A percentile compares a stretch with the other conserved stretches of the same genome.
Conservation (phyloP, 1,140 invertebrate genomes). For the Drosophila biarmipes region DNA sequence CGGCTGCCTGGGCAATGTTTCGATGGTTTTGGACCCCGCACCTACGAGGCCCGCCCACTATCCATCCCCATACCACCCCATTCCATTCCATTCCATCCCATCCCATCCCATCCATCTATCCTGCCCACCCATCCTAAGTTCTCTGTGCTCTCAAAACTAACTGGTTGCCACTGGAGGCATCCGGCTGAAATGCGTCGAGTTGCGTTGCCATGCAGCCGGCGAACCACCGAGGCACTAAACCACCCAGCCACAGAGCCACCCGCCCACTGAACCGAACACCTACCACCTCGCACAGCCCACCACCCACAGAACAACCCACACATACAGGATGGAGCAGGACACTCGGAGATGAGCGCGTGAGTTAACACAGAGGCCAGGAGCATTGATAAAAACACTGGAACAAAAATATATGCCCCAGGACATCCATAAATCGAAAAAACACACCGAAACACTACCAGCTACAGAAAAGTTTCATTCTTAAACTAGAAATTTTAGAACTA, state of each 20-base stretch:
- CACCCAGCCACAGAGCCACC: slow-evolving; percentile 21
- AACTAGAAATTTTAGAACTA: too few species aligned
- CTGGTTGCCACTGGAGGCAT: slow-evolving; percentile 43
- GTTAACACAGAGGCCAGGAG: neutral
- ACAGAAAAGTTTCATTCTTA: too few species aligned
- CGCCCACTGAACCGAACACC: neutral
- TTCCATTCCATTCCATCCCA: neutral
- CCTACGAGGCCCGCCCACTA: slow-evolving; percentile 15
- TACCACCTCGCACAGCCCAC: too few species aligned
- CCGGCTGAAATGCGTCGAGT: slow-evolving; percentile 42
- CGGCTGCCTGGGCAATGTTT: slow-evolving; percentile 29
- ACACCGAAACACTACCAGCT: too few species aligned
- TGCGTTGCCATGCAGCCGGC: slow-evolving; percentile 41
- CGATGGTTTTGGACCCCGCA: slow-evolving; percentile 31
- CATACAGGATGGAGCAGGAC: slow-evolving; percentile 10
- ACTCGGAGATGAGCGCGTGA: slow-evolving; percentile 34
- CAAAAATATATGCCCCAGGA: neutral
- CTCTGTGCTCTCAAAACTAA: slow-evolving; percentile 35
- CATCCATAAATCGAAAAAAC: too few species aligned
- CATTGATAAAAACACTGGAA: neutral
- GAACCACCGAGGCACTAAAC: slow-evolving; percentile 30
- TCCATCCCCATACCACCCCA: neutral
- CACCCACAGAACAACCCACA: slow-evolving; percentile 4
- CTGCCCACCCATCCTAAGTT: slow-evolving; percentile 15
- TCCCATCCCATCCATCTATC: neutral